phyloP scores from a whole-genome alignment of 1,140 invertebrate species.

The Lepidotrigona ventralis region DNA sequence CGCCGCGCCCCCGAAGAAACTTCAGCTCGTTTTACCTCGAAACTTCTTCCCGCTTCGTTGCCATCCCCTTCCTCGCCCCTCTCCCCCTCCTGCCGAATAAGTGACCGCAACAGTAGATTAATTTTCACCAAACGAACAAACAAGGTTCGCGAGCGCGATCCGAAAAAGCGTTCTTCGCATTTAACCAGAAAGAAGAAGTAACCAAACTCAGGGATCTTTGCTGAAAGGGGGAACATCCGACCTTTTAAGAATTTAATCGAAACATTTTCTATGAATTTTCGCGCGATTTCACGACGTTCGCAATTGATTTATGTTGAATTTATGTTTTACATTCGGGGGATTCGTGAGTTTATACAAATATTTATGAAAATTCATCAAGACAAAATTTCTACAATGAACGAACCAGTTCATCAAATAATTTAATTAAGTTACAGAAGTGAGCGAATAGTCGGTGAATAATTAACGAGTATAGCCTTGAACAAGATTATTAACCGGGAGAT shows the following conservation, averaged over 20 bases:
- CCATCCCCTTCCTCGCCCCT: not conserved
- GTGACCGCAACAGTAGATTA: conserved; percentile 22
- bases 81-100: not conserved
- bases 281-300: no score
- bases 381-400: no score
- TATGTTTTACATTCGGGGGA: no score
- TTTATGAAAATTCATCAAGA: not conserved
- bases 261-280: no score
- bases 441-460: not conserved
- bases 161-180: not conserved
- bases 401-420: no score
- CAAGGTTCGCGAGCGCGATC: not conserved
- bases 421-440: no score
- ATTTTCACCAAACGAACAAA: conserved; percentile 36
- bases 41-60: not conserved
- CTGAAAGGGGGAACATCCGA: not conserved
- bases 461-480: no score
- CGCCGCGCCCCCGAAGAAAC: conserved; percentile 22
- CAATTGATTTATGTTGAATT: no score
- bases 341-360: not conserved
- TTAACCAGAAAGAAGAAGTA: not conserved
- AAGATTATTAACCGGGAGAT: conserved; percentile 13
- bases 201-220: not conserved
- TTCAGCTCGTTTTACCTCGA: conserved; percentile 12
- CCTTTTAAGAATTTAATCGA: not conserved